phyloP scores from a whole-genome alignment of 1,140 invertebrate genomes.

The Drosophila tsacasi region DNA sequence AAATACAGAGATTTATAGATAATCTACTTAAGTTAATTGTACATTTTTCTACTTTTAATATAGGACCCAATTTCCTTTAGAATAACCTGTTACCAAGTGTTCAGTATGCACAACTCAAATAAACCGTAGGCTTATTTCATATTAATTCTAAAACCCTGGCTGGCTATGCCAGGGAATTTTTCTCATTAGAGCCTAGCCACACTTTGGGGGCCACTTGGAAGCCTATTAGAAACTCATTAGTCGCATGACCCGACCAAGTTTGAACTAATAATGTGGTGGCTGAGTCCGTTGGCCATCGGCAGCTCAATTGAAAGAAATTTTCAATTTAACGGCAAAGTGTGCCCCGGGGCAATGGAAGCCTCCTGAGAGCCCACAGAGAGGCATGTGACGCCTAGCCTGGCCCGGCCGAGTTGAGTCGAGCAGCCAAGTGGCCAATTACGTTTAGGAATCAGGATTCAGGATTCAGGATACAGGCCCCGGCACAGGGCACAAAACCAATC shows the following conservation, averaged over 20 bases:
- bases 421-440: conserved; percentile 70
- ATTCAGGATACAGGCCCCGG: conserved; percentile 4
- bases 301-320: conserved; percentile 72
- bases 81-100: not conserved
- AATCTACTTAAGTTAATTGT: not conserved
- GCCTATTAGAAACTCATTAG: conserved; percentile 81
- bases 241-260: conserved; percentile 56
- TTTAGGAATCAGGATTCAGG: conserved; percentile 17
- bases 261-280: conserved; percentile 78
- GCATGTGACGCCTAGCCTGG: conserved; percentile 27
- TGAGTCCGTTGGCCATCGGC: conserved; percentile 2
- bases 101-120: not conserved
- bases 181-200: conserved; percentile 54
- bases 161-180: no score
- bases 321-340: conserved; percentile 65
- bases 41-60: not conserved
- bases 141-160: no score
- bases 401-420: conserved; percentile 18
- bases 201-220: conserved; percentile 48
- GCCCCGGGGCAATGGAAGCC: not conserved
- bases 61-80: not conserved
- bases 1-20: not conserved
- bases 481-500: conserved; percentile 66
- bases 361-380: conserved; percentile 13
- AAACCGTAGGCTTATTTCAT: not conserved